Base-by-base conservation (phyloP, 2,888 invertebrate genomes). In the Dolomedes plantarius region DNA sequence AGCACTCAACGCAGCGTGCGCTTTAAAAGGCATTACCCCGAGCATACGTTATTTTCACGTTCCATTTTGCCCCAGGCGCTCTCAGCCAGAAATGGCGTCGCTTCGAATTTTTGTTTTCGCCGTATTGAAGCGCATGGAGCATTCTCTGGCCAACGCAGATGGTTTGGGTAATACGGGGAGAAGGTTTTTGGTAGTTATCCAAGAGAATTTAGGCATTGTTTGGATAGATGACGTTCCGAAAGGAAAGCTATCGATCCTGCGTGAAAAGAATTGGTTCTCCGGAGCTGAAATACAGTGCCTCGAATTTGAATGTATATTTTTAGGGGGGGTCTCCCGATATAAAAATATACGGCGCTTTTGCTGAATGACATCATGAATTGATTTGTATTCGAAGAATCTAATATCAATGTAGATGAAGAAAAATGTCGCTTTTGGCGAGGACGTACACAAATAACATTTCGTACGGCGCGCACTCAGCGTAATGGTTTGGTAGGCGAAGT, bases 1-100 rank as follows among this genome's bases (percentile, higher is more conserved):
- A 85, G 83, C 77, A 85, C 67, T 85, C 73, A 77, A 71, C 46
- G 50, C 41, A 73, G 28, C 83, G 67, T 85, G 56, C 56, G 73
- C 77, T 77, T 77, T 85, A 85, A 85, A 85, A 85, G 77, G 77
- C 76, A 85, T 85, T 85, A 85, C 67, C 7, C 2, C 50, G 19
- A 77, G 83, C 83, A 85, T 85, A 85, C 72, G 83, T 85, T 85
- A 85, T 77, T 77, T 85, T 85, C 83, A 85, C 39, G 83, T 77
- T 39, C 77, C 73, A 85, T 85, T 85, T 85, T 85, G 67, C 56
- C 23, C 29, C 29, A 32, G 56, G 46, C 39, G 67, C 76, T 56
- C 32, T 64, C 71, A 72, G 16, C 29, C 11, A 72, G 69, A 72
- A 77, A 83, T 72, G 76, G 76, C 83, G 64, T 83, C 83, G 29